These are phyloP conservation scores for Pammene fasciana DNA, from an alignment of 2,888 invertebrate species.

Conservation along the genomic window DNA sequence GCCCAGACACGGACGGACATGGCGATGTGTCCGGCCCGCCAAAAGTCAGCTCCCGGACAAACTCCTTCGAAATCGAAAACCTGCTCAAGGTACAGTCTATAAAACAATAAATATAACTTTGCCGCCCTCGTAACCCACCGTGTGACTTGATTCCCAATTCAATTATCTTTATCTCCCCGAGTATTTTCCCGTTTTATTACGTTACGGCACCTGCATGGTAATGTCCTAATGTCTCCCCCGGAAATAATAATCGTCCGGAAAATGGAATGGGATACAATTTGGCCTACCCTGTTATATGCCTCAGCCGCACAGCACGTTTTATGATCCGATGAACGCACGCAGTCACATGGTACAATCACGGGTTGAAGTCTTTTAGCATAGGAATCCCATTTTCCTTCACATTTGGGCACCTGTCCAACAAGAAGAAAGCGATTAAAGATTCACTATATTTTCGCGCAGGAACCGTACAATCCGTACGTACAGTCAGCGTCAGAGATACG, in stretches of 20 bases:
- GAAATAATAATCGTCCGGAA: slow-evolving; percentile 65
- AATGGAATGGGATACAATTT: slow-evolving; percentile 47
- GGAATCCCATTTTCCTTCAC: background rate
- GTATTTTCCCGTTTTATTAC: slow-evolving; percentile 61
- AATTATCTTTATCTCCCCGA: slow-evolving; percentile 61
- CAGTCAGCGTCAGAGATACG: too few relatives aligned
- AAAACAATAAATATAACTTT: slow-evolving; percentile 49
- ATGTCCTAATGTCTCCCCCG: slow-evolving; percentile 65
- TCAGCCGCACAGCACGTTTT: slow-evolving; percentile 35
- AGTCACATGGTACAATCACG: slow-evolving; percentile 29
- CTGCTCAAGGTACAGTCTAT: slow-evolving; percentile 87
- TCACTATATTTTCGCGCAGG: background rate
- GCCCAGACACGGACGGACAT: slow-evolving; percentile 82
- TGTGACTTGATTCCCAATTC: slow-evolving; percentile 60
- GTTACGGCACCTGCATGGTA: slow-evolving; percentile 63
- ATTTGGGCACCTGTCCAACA: background rate
- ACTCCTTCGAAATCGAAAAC: slow-evolving; percentile 98
- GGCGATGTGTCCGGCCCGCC: slow-evolving; percentile 72
- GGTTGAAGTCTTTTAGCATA: slow-evolving; percentile 39
- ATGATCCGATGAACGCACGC: slow-evolving; percentile 38
- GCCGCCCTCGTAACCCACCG: slow-evolving; percentile 52
- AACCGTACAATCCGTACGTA: background rate
- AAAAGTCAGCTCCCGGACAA: slow-evolving; percentile 91
- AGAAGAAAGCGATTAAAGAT: background rate
- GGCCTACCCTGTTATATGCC: slow-evolving; percentile 36